These are phyloP conservation scores for Eufriesea mexicana DNA, from an alignment of 1,140 invertebrate genomes.

Conservation along the genomic window DNA sequence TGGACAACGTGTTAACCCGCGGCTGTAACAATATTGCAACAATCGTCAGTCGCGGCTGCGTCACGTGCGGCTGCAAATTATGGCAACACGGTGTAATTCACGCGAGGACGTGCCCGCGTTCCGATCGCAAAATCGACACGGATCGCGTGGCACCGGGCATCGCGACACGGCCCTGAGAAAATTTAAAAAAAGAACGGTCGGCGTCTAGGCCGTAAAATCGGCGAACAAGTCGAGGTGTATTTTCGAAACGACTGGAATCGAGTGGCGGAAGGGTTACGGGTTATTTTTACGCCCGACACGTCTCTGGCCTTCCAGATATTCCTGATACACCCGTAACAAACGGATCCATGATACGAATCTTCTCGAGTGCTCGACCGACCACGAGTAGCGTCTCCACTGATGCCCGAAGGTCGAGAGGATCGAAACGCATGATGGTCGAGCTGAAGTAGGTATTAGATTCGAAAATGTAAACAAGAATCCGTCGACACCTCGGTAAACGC, in stretches of 20 bases:
- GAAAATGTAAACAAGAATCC: neutral
- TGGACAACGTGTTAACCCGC: constrained; percentile 22
- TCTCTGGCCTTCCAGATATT: neutral
- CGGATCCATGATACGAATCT: neutral
- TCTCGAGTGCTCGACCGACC: neutral
- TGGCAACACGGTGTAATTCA: constrained; percentile 1
- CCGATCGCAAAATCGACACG: too few species aligned
- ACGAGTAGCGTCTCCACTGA: neutral
- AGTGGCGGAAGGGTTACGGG: neutral
- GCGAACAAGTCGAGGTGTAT: neutral
- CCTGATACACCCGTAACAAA: neutral
- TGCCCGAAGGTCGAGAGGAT: neutral
- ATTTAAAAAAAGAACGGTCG: neutral
- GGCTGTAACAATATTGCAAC: constrained; percentile 17
- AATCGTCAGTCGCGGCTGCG: neutral
- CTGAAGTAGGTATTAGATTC: neutral
- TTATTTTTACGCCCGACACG: constrained; percentile 5
- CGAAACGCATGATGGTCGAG: neutral
- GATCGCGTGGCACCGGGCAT: too few species aligned
- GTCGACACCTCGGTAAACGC: neutral
- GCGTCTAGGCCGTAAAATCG: neutral
- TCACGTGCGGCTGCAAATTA: constrained; percentile 20
- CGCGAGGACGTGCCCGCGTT: too few species aligned
- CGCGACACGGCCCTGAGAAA: neutral
- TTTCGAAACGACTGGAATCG: neutral